phyloP scores from a whole-genome alignment of 1,140 invertebrate species.

The Bradysia coprophila region DNA sequence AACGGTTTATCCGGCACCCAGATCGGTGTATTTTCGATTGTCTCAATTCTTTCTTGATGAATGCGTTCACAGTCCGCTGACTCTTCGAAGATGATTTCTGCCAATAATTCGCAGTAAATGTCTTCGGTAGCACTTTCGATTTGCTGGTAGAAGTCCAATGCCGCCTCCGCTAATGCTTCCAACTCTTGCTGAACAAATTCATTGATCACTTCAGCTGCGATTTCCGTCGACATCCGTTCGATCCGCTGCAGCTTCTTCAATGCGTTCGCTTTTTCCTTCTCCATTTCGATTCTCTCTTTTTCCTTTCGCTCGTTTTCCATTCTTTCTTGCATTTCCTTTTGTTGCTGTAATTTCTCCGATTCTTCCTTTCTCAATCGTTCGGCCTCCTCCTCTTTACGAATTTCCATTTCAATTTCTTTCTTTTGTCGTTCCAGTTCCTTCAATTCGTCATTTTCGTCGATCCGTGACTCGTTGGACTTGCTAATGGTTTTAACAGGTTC shows the following conservation, averaged over 20 bases:
- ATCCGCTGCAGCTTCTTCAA: slow-evolving; percentile 12
- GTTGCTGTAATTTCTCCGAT: slow-evolving; percentile 11
- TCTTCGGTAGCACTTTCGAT: slow-evolving; percentile 19
- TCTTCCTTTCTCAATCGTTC: not conserved
- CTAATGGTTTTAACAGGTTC: not conserved
- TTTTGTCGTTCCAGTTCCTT: slow-evolving; percentile 15
- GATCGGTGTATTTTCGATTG: slow-evolving; percentile 7
- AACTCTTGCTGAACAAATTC: slow-evolving; percentile 12
- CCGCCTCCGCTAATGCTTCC: slow-evolving; percentile 12
- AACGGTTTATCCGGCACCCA: slow-evolving; percentile 3
- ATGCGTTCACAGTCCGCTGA: slow-evolving; percentile 8
- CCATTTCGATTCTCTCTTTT: slow-evolving; percentile 5
- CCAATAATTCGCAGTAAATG: slow-evolving; percentile 16
- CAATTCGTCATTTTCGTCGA: not conserved
- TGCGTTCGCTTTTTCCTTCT: slow-evolving; percentile 7
- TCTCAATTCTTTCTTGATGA: slow-evolving; percentile 3
- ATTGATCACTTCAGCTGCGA: slow-evolving; percentile 18
- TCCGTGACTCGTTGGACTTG: not conserved
- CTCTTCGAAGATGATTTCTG: slow-evolving; percentile 24
- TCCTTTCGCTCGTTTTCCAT: slow-evolving; percentile 14
- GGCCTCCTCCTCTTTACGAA: not conserved
- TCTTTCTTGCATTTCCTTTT: slow-evolving; percentile 23
- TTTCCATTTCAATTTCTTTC: slow-evolving; percentile 6
- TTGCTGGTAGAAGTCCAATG: slow-evolving; percentile 16
- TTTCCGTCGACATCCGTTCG: slow-evolving; percentile 11